Evolutionary conservation across 2,888 invertebrate genomes (phyloP), one percentile per base, ranked within the genome.

Genomic region (Pristionchus maxplancki): DNA sequence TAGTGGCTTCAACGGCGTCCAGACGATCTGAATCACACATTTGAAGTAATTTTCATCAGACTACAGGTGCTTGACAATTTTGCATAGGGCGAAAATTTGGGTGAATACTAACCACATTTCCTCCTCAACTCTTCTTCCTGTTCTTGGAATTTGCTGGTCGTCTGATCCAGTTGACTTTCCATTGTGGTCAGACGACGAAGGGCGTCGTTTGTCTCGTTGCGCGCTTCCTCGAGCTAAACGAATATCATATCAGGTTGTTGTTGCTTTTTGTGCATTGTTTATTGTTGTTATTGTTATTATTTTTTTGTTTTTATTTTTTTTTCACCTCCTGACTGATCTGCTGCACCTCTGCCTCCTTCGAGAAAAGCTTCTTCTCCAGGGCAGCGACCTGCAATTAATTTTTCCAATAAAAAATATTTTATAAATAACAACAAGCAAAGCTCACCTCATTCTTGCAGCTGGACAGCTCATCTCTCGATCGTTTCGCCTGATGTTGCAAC

Each of bases 321-420:
- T 88, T 85, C 64, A 94, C 94, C 91, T 94, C 93, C 89, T 93
- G 91, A 15, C 93, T 92, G 15, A 94, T 91, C 15, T 90, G 91
- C 74, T 92, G 90, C 0, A 94, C 93, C 90, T 94, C 94, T 13
- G 89, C 89, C 71, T 95, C 93, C 88, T 94, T 94, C 64, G 92
- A 89, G 50, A 92, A 90, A 50, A 95, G 90, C 48, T 93, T 93
- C 88, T 91, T 92, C 88, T 95, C 94, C 44, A 95, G 89, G 0
- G 91, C 92, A 11, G 91, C 88, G n/a, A 95, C 93, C 88, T 88
- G 24, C 1, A 24, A 40, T 28, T 11, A 78, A 9, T 71, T 34
- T 28, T 34, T 71, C 31, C 5, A 17, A 31, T 58, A 5, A 5
- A 5, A 58, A 6, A 4, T 58, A n/a, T 58, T 17, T 71, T 71